Evolutionary conservation across 92 coral and sea anemone species (phyloP), one percentile per base, ranked within the genome.

Genomic region (Zoanthus solanderi): DNA sequence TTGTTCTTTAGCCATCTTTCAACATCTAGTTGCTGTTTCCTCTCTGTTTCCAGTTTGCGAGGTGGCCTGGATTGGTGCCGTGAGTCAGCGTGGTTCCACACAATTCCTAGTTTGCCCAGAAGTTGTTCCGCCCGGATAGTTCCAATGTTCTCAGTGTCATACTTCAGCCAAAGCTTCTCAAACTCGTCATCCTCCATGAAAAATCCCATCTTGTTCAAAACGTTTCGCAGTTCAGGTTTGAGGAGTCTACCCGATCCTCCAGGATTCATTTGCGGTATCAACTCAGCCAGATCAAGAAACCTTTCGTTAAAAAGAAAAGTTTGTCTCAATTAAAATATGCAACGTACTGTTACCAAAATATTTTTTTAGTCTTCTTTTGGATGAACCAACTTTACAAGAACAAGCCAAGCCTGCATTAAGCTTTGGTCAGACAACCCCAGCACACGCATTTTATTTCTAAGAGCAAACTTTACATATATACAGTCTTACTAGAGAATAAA

Each of bases 81-180:
- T 1, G 94, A 77, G 32, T 89, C 93, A 9, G 93, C 77, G 8
- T 87, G 93, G 15, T 92, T 93, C 92, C 95, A 76, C 53, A 92
- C 78, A 53, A 97, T 95, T 0, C 99, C 99, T 48, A 97, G 96
- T 54, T 94, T 97, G 47, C 92, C 90, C 75, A 97, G 93, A 0
- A 97, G 92, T 63, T 89, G 92, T 61, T 97, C 98, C 0, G 97
- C 98, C 17, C 93, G 96, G 17, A 97, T 94, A 61, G 98, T 96
- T 4, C 99, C 99, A 13, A 95, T 88, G 82, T 97, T 97, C 46
- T 95, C 99, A 2, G 98, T 93, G 88, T 97, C 99, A 82, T 97
- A 97, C 87, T 97, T 97, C 57, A 81, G 92, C 99, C 99, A 97
- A n/a, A 97, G 96, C 90, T 97, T 97, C 71, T 97, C 99, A 37